Evolutionary conservation across 2,113 vertebrate genomes (phyloP).

Genomic region (Mugil cephalus): DNA sequence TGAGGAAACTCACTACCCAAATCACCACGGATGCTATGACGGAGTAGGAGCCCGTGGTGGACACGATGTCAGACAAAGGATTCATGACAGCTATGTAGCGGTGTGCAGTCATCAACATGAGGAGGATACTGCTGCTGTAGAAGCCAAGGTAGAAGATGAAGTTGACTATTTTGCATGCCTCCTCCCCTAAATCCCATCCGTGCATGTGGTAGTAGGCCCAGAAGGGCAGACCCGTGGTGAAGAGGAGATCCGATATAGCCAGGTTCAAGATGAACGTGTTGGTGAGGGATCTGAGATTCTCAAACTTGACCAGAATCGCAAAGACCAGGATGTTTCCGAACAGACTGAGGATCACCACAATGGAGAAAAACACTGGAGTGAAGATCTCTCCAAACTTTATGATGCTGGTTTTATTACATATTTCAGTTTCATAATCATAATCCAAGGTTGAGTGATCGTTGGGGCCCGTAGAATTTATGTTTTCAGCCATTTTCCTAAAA

Average conservation of each 20-base stretch:
- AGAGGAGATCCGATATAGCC: slow-evolving; percentile 90
- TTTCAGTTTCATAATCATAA: accelerated
- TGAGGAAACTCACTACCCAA: slow-evolving; percentile 85
- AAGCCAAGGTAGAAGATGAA: slow-evolving; percentile 89
- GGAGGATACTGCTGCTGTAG: slow-evolving; percentile 90
- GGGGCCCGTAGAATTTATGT: background rate
- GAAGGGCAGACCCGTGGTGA: slow-evolving; percentile 89
- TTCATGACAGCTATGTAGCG: slow-evolving; percentile 88
- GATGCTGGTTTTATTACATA: slow-evolving; percentile 75
- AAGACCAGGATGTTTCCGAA: slow-evolving; percentile 91
- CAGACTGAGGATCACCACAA: slow-evolving; percentile 87
- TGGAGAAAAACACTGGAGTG: slow-evolving; percentile 82
- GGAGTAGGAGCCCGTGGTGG: slow-evolving; percentile 66
- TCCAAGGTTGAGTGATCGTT: accelerated
- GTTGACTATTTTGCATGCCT: slow-evolving; percentile 85
- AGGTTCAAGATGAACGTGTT: slow-evolving; percentile 93
- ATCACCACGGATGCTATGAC: slow-evolving; percentile 72
- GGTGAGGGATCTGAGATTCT: slow-evolving; percentile 89
- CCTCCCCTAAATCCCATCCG: slow-evolving; percentile 87
- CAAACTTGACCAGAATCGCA: slow-evolving; percentile 88
- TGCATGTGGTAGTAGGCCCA: slow-evolving; percentile 81
- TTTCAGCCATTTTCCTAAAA: slow-evolving; percentile 19
- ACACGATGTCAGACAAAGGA: slow-evolving; percentile 85
- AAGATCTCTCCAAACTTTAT: slow-evolving; percentile 60
- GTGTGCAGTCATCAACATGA: slow-evolving; percentile 90